These are phyloP conservation scores for Euzophera pinguis DNA, from an alignment of 2,888 invertebrate genomes.

Conservation along the genomic window DNA sequence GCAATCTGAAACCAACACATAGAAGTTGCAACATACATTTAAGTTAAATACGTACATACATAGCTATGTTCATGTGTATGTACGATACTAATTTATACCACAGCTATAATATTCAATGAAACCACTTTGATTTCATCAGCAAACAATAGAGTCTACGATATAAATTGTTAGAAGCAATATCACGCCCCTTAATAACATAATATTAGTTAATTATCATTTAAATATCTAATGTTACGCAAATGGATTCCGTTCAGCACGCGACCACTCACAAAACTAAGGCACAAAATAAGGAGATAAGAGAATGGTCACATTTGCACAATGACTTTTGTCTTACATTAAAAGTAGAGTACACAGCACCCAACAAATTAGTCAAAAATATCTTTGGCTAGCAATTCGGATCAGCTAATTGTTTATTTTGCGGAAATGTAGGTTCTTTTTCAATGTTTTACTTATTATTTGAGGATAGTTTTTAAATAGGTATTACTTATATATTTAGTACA, in stretches of 20 bases:
- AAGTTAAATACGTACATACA: too few species aligned
- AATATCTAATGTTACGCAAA: conserved; percentile 57
- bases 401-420: too few species aligned
- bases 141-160: conserved; percentile 16
- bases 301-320: too few species aligned
- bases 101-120: conserved; percentile 12
- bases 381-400: too few species aligned
- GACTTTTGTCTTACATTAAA: too few species aligned
- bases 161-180: conserved; percentile 37
- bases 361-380: too few species aligned
- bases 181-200: conserved; percentile 54
- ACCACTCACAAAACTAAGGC: conserved; percentile 53
- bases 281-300: not conserved
- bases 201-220: conserved; percentile 61
- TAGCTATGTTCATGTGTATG: not conserved
- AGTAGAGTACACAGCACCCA: too few species aligned
- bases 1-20: not conserved
- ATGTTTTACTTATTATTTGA: too few species aligned
- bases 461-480: too few species aligned
- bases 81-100: not conserved
- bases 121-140: conserved; percentile 19
- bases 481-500: too few species aligned
- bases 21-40: not conserved
- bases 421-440: too few species aligned
- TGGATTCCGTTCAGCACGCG: conserved; percentile 59